Evolutionary conservation across 2,888 invertebrate species (phyloP), one percentile per base, ranked within the genome.

Genomic region (Coleophora flavipennella): DNA sequence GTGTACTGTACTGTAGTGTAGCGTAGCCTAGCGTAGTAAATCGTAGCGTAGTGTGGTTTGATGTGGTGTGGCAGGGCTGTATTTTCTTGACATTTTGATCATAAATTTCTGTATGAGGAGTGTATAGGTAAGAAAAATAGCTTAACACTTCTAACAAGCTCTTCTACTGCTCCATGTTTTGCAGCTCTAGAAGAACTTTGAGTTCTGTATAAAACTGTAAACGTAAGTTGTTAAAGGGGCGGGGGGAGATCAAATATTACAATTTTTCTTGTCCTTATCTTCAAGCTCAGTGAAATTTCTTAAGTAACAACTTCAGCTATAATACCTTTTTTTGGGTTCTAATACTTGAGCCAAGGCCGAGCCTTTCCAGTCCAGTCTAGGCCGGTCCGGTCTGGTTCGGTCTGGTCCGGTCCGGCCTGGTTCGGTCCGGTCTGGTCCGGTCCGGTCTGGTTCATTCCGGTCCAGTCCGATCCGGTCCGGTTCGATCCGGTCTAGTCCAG

Each of bases 191-290:
- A 64, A 1, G 93, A 92, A 3, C 91, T 92, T 11, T 63, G 56
- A 10, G 64, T 62, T 56, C 94, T 81, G 61, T 93, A 94, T 36
- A 66, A 44, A 0, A 90, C 92, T 89, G 38, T 80, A 64, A 0
- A 88, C 89, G 64, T 94, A 94, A 13, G 74, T 73, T 9, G 81
- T 64, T 59, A 75, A 92, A 40, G 84, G 80, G 53, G 90, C n/a
- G n/a, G n/a, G n/a, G n/a, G n/a, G n/a, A n/a, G 86, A 61, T 92
- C 91, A 64, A 87, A 94, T 1, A 94, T 88, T 1, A 94, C 91
- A 40, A 94, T 94, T 83, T 92, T 93, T 12, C 91, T 64, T 53
- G 2, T 85, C 68, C 34, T 83, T 70, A 29, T 61, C 51, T 2
- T 87, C 68, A 13, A 93, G 80, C 58, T 92, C 92, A 7, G 88